phyloP scores from a whole-genome alignment of 2,113 vertebrate genomes.

The Poeciliopsis prolifica region DNA sequence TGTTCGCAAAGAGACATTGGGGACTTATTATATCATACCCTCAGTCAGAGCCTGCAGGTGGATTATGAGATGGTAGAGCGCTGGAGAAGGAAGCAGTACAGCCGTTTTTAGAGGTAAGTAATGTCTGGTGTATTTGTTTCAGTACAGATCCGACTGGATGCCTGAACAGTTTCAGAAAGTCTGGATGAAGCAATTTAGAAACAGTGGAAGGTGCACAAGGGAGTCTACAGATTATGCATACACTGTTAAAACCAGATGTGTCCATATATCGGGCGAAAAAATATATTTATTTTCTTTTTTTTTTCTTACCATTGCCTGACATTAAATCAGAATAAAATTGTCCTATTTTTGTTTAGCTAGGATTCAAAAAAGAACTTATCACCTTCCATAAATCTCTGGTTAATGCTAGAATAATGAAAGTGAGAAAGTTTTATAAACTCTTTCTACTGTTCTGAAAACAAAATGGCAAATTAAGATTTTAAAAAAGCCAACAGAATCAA shows the following conservation, averaged over 20 bases:
- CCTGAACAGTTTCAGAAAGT: background rate
- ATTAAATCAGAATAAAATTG: background rate
- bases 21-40: conserved; percentile 22
- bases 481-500: too few relatives aligned
- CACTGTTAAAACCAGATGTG: background rate
- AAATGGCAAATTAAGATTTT: too few relatives aligned
- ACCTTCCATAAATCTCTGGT: too few relatives aligned
- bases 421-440: too few relatives aligned
- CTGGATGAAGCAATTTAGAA: background rate
- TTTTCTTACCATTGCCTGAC: background rate
- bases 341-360: too few relatives aligned
- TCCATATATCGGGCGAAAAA: background rate
- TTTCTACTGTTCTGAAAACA: too few relatives aligned
- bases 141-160: background rate
- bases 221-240: background rate
- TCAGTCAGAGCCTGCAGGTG: conserved; percentile 31
- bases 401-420: too few relatives aligned
- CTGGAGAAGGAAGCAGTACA: background rate
- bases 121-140: background rate
- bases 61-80: conserved; percentile 11
- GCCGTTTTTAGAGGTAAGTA: background rate
- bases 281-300: too few relatives aligned
- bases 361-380: too few relatives aligned
- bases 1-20: conserved; percentile 14
- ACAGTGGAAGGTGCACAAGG: background rate